phyloP scores from a whole-genome alignment of 2,113 vertebrate species.

The Hippocampus guttulatus region DNA sequence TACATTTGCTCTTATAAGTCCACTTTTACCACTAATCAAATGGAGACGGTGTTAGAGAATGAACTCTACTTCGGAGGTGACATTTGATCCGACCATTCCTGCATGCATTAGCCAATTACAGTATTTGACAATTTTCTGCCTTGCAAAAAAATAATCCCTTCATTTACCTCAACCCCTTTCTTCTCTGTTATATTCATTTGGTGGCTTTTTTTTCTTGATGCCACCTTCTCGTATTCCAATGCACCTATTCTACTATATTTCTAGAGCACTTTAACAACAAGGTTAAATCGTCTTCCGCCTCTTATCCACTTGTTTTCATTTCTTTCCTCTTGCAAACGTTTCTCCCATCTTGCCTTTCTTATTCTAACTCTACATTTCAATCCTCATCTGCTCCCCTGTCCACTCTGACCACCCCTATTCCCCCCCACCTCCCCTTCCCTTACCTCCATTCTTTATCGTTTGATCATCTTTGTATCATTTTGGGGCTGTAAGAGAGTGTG shows the following conservation, averaged over 20 bases:
- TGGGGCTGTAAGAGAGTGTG: conserved; percentile 26
- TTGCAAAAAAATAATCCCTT: neutral
- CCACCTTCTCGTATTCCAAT: neutral
- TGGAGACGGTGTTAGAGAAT: neutral
- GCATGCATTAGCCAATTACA: neutral
- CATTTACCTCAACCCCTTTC: neutral
- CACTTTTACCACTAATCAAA: neutral
- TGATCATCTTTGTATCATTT: conserved; percentile 42
- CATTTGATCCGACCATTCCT: neutral
- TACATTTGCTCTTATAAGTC: neutral
- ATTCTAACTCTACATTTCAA: neutral
- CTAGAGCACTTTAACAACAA: neutral
- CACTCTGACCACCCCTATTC: neutral
- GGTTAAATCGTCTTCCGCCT: neutral
- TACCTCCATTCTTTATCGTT: conserved; percentile 27
- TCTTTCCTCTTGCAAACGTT: neutral
- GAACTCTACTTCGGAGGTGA: neutral
- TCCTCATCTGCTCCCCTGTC: neutral
- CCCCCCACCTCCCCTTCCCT: neutral
- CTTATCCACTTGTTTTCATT: neutral
- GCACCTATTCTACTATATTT: neutral
- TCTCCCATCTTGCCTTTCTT: neutral
- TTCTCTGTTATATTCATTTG: neutral
- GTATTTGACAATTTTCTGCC: neutral
- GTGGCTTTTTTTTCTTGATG: neutral